phyloP scores from a whole-genome alignment of 2,888 invertebrate species.

The Protodeltote pygarga region DNA sequence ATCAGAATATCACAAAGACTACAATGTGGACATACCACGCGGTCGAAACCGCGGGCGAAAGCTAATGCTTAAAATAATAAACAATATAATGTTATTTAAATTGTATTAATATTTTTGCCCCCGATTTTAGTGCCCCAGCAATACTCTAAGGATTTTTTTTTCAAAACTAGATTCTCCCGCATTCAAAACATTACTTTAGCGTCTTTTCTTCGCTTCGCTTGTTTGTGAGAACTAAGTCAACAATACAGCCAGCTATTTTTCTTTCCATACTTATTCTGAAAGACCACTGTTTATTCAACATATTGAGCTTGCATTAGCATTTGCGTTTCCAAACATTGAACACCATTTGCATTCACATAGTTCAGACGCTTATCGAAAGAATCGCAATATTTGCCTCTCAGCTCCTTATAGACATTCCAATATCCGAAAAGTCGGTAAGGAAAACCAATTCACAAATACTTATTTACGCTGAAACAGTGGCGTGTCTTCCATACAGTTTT shows the following conservation, averaged over 20 bases:
- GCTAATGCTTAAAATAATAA: no score
- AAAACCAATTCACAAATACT: conserved; percentile 13
- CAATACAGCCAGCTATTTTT: conserved; percentile 2
- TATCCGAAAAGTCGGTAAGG: conserved; percentile 35
- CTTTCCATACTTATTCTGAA: background rate
- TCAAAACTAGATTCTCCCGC: no score
- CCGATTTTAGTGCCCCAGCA: no score
- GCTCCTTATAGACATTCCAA: conserved; percentile 14
- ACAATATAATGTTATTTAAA: no score
- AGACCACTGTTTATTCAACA: conserved; percentile 4
- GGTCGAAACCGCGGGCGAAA: no score
- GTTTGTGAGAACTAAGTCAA: conserved; percentile 5
- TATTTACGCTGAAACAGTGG: conserved; percentile 9
- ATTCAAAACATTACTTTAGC: conserved; percentile 7
- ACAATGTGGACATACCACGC: no score
- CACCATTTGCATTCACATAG: conserved; percentile 5
- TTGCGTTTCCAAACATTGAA: conserved; percentile 5
- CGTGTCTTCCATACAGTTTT: background rate
- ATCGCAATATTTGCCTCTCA: conserved; percentile 28
- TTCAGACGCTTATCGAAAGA: conserved; percentile 13
- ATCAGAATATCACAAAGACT: no score
- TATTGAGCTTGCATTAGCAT: background rate
- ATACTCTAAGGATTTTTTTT: no score
- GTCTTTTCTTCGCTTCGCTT: conserved; percentile 20
- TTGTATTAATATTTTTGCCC: no score